These are phyloP conservation scores for Diabrotica balteata DNA, from an alignment of 2,888 invertebrate genomes.

Conservation along the genomic window DNA sequence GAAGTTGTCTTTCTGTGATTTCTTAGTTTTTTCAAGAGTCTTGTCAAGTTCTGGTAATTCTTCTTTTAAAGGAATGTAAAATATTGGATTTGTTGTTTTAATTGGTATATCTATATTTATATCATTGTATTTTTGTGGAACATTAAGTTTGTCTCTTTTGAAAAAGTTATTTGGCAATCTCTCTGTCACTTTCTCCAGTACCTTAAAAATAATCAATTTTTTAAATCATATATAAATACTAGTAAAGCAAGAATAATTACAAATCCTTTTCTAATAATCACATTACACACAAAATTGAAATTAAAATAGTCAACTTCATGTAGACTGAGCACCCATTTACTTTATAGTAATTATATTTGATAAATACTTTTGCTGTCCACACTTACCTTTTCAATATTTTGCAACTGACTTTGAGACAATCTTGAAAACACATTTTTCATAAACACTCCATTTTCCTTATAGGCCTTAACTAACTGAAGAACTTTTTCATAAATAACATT, in stretches of 20 bases:
- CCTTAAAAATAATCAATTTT: conserved; percentile 33
- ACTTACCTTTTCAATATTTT: conserved; percentile 39
- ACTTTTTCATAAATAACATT: conserved; percentile 36
- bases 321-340: too few relatives aligned
- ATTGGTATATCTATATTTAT: conserved; percentile 29
- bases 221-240: background rate
- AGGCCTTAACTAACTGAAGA: conserved; percentile 39
- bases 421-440: conserved; percentile 40
- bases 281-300: background rate
- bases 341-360: too few relatives aligned
- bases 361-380: background rate
- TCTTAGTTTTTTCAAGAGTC: conserved; percentile 35
- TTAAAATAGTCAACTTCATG: too few relatives aligned
- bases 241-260: too few relatives aligned
- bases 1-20: conserved; percentile 39
- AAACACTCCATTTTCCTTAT: conserved; percentile 36
- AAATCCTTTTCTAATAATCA: too few relatives aligned
- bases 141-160: conserved; percentile 23
- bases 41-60: conserved; percentile 44
- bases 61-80: conserved; percentile 48
- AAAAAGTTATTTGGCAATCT: conserved; percentile 43
- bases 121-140: conserved; percentile 14
- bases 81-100: conserved; percentile 40
- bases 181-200: conserved; percentile 43
- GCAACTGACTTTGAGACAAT: conserved; percentile 38